Percentiles rank a stretch among this genome's conserved stretches.
These are phyloP conservation scores for Poliocrania exsul DNA, from an alignment of 2,797 vertebrate genomes.

Conservation along the genomic window DNA sequence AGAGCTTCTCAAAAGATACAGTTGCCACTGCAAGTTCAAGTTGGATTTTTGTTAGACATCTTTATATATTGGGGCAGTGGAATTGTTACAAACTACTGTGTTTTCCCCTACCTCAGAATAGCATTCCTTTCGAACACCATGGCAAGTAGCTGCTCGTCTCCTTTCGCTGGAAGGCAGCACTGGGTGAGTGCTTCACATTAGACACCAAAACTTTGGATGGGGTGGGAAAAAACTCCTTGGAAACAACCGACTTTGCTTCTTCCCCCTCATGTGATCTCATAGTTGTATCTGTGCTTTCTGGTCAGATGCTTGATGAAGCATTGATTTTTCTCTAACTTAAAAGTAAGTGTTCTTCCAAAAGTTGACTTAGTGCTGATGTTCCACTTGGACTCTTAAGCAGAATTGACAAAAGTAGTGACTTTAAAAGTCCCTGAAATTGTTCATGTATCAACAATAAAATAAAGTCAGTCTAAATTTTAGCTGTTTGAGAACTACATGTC, in stretches of 20 bases:
- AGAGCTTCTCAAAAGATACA: background rate
- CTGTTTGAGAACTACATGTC: background rate
- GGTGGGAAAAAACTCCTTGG: slow-evolving; percentile 34
- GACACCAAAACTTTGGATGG: slow-evolving; percentile 52
- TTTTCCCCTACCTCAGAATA: slow-evolving; percentile 94
- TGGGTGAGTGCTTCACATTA: slow-evolving; percentile 86
- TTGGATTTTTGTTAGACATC: slow-evolving; percentile 40
- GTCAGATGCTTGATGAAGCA: slow-evolving; percentile 21
- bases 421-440: background rate
- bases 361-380: slow-evolving; percentile 3
- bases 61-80: slow-evolving; percentile 44
- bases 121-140: slow-evolving; percentile 97
- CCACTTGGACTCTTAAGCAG: background rate
- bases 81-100: slow-evolving; percentile 81
- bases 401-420: background rate
- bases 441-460: background rate
- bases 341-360: slow-evolving; percentile 10
- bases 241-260: background rate
- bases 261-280: background rate
- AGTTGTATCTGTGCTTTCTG: background rate
- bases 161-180: slow-evolving; percentile 88
- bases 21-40: slow-evolving; percentile 10
- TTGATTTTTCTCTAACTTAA: background rate
- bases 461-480: background rate
- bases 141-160: slow-evolving; percentile 94